Percentiles rank a stretch among this genome's conserved stretches.
Evolutionary conservation across 2,888 invertebrate species (phyloP).

Genomic region (Melieria crassipennis): DNA sequence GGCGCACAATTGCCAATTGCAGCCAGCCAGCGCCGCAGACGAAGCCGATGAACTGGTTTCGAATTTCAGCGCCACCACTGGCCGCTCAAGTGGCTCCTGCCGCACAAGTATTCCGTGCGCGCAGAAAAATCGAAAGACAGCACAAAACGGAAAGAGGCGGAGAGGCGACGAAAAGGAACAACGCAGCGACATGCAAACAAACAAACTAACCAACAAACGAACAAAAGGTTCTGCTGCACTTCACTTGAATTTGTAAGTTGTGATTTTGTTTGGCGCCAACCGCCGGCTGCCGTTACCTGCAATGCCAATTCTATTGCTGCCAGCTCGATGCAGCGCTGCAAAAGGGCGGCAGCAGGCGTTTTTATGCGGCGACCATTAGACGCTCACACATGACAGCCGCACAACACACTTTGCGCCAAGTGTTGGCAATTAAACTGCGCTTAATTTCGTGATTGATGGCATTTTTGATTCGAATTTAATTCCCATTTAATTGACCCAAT

Average conservation of each 20-base stretch:
- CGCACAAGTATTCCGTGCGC: not conserved
- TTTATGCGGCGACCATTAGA: too few species aligned
- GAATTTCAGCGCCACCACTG: conserved; percentile 30
- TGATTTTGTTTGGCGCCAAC: conserved; percentile 46
- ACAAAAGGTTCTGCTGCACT: conserved; percentile 23
- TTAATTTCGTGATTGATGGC: conserved; percentile 26
- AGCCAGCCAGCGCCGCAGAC: too few species aligned
- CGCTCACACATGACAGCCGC: too few species aligned
- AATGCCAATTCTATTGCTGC: too few species aligned
- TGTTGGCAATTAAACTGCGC: not conserved
- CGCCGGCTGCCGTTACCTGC: not conserved
- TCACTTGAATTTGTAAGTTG: conserved; percentile 41
- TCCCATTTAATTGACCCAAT: conserved; percentile 26
- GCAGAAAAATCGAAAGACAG: not conserved
- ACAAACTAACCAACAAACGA: not conserved
- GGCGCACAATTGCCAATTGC: not conserved
- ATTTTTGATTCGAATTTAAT: conserved; percentile 30
- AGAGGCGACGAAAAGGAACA: too few species aligned
- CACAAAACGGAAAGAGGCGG: too few species aligned
- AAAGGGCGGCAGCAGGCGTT: too few species aligned
- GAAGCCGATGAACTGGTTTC: conserved; percentile 23
- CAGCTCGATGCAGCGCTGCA: too few species aligned
- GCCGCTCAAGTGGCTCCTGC: conserved; percentile 27
- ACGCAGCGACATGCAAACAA: not conserved
- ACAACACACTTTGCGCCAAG: too few species aligned